phyloP scores from a whole-genome alignment of 2,888 invertebrate genomes.

The Rugalucina vietnamica region DNA sequence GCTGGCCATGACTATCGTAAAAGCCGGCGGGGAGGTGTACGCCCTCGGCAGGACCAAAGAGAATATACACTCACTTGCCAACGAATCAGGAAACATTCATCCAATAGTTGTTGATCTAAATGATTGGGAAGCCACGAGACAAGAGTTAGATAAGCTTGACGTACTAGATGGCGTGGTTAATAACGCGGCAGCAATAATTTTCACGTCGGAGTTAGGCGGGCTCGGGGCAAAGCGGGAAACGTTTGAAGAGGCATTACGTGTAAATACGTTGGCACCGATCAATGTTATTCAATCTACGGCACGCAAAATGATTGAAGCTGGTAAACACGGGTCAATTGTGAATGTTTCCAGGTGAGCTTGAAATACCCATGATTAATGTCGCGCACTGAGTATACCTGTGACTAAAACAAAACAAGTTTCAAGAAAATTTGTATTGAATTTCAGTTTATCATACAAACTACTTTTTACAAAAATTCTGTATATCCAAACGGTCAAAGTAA shows the following conservation, averaged over 20 bases:
- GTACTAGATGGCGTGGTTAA: conserved; percentile 25
- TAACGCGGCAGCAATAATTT: conserved; percentile 84
- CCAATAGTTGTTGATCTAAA: conserved; percentile 17
- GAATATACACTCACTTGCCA: neutral
- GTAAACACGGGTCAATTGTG: too few species aligned
- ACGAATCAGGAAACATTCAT: neutral
- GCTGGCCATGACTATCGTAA: neutral
- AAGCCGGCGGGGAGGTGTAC: conserved; percentile 20
- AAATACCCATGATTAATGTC: too few species aligned
- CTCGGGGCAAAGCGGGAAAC: conserved; percentile 88
- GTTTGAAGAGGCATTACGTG: conserved; percentile 89
- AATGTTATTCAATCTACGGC: conserved; percentile 92
- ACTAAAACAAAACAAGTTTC: too few species aligned
- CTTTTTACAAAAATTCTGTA: too few species aligned
- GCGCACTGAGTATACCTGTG: too few species aligned
- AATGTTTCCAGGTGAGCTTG: conserved; percentile 95
- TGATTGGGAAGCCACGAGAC: conserved; percentile 33
- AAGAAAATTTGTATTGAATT: too few species aligned
- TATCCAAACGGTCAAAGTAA: too few species aligned
- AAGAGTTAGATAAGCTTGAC: conserved; percentile 8
- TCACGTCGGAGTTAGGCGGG: conserved; percentile 89
- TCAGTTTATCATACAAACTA: too few species aligned
- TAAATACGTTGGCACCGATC: conserved; percentile 93
- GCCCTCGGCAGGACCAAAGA: conserved; percentile 16
- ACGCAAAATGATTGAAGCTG: conserved; percentile 89